Percentiles rank a stretch among this genome's conserved stretches.
These are phyloP conservation scores for Colius striatus DNA, from an alignment of 2,113 vertebrate species.

Conservation along the genomic window DNA sequence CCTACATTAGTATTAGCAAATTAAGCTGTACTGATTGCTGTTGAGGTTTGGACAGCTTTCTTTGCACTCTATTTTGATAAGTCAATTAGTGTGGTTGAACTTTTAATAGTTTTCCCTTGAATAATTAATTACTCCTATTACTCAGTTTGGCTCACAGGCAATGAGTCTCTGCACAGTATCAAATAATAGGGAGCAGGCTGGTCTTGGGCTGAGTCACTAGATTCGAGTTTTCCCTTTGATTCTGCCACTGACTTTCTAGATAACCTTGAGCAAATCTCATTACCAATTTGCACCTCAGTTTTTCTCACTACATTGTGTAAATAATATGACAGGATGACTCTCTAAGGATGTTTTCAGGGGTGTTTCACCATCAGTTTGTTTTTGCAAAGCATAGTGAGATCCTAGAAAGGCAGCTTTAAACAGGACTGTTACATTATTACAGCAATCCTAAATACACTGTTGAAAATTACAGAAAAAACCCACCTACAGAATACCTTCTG, in stretches of 20 bases:
- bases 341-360: neutral
- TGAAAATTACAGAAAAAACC: neutral
- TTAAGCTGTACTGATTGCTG: neutral
- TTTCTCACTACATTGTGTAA: neutral
- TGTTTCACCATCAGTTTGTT: neutral
- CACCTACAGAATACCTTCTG: neutral
- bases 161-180: neutral
- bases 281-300: neutral
- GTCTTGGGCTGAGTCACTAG: neutral
- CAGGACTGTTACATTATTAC: neutral
- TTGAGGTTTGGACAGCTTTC: neutral
- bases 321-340: neutral
- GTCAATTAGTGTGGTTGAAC: neutral
- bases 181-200: neutral
- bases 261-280: constrained; percentile 2
- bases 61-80: neutral
- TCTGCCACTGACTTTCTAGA: constrained; percentile 20
- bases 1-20: neutral
- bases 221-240: neutral
- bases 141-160: neutral
- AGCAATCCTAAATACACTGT: neutral
- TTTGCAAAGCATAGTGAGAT: neutral
- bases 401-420: neutral
- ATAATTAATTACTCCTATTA: neutral
- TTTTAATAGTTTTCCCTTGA: neutral